These are phyloP conservation scores for Proisotoma minuta DNA, from an alignment of 2,888 invertebrate species.

Conservation along the genomic window DNA sequence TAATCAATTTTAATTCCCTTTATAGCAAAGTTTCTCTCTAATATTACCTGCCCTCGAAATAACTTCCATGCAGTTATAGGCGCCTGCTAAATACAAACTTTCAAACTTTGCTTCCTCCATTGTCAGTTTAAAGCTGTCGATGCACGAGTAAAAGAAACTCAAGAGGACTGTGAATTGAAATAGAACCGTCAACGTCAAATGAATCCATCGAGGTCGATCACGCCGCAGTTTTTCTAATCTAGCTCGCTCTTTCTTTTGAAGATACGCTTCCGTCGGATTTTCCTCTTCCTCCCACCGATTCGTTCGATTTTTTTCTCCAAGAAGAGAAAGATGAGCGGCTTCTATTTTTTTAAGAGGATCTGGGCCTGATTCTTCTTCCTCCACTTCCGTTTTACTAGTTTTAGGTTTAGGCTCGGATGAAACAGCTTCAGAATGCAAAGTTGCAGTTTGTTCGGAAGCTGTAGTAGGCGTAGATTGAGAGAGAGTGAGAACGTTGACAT, in stretches of 20 bases:
- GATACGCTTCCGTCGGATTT: slow-evolving; percentile 4
- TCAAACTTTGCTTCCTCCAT: slow-evolving; percentile 7
- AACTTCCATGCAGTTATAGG: slow-evolving; percentile 9
- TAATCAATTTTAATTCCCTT: too few relatives aligned
- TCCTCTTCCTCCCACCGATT: slow-evolving; percentile 9
- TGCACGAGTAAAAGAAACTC: neutral
- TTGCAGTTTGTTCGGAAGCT: too few relatives aligned
- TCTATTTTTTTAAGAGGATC: too few relatives aligned
- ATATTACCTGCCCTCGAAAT: neutral
- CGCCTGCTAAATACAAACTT: neutral
- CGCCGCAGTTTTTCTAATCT: neutral
- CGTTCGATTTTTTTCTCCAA: neutral
- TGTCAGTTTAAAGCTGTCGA: slow-evolving; percentile 5
- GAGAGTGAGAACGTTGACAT: too few relatives aligned
- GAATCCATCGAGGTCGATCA: neutral
- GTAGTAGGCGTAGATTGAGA: too few relatives aligned
- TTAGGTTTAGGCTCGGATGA: too few relatives aligned
- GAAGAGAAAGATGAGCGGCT: too few relatives aligned
- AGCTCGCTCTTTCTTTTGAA: neutral
- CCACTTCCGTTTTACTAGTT: too few relatives aligned
- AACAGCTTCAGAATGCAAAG: too few relatives aligned
- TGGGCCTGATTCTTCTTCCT: too few relatives aligned
- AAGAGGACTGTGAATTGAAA: neutral
- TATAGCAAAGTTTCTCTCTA: too few relatives aligned
- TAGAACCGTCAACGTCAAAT: neutral